Evolutionary conservation across 2,888 invertebrate species (phyloP).

Genomic region (Gastrophysa polygoni): DNA sequence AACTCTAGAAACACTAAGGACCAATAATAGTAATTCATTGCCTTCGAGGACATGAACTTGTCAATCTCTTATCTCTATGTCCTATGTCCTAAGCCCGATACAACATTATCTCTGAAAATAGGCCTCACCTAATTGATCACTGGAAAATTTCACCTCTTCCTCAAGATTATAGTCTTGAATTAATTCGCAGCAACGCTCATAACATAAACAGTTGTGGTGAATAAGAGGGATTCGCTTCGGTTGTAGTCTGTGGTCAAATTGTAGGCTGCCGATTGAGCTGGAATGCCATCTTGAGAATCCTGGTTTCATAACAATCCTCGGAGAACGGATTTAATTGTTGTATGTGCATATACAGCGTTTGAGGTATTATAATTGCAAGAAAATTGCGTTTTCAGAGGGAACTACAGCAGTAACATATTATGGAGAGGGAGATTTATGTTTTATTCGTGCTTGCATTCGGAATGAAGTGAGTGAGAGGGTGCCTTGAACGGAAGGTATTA

Average conservation of each 20-base stretch:
- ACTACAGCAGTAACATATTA: background rate
- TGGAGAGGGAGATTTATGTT: background rate
- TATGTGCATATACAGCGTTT: slow-evolving; percentile 48
- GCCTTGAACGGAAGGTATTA: too few relatives aligned
- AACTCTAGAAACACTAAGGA: too few relatives aligned
- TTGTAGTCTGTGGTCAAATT: background rate
- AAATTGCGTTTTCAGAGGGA: background rate
- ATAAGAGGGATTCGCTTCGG: background rate
- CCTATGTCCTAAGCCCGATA: too few relatives aligned
- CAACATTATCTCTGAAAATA: too few relatives aligned
- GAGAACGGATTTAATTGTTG: slow-evolving; percentile 53
- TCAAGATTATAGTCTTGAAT: too few relatives aligned
- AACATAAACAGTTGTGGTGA: background rate
- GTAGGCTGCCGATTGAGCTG: background rate
- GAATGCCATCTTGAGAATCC: slow-evolving; percentile 45
- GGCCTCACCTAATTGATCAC: too few relatives aligned
- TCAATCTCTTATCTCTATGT: too few relatives aligned
- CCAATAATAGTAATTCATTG: too few relatives aligned
- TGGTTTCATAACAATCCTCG: slow-evolving; percentile 46
- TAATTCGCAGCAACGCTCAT: too few relatives aligned
- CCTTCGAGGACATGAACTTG: too few relatives aligned
- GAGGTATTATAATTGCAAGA: slow-evolving; percentile 35
- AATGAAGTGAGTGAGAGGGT: too few relatives aligned
- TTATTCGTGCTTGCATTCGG: background rate
- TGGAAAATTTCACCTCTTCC: too few relatives aligned